Evolutionary conservation across 2,888 invertebrate genomes (phyloP).

Genomic region (Metopia argyrocephala): DNA sequence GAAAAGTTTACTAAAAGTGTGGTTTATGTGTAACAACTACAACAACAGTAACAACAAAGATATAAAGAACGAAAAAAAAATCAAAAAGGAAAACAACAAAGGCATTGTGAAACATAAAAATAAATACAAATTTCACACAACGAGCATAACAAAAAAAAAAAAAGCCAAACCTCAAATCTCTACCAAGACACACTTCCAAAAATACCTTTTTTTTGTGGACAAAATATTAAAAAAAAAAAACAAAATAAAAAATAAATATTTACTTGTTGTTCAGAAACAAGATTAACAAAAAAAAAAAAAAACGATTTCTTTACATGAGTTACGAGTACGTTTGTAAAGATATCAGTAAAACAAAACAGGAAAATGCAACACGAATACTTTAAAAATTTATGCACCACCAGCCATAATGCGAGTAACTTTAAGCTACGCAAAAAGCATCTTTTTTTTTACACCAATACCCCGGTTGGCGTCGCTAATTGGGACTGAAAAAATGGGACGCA

Average conservation of each 20-base stretch:
- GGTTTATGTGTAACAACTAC: slow-evolving; percentile 37
- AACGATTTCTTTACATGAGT: no score
- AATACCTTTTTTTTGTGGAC: background rate
- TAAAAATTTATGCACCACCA: background rate
- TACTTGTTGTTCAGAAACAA: slow-evolving; percentile 31
- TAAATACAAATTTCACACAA: slow-evolving; percentile 16
- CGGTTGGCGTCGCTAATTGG: no score
- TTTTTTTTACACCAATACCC: no score
- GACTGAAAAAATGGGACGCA: no score
- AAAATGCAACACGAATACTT: background rate
- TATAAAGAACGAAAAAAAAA: no score
- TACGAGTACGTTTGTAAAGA: no score
- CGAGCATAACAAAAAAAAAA: slow-evolving; percentile 18
- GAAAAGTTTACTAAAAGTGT: slow-evolving; percentile 48
- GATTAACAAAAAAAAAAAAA: background rate
- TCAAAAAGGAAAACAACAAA: background rate
- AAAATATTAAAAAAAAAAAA: background rate
- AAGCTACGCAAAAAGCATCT: no score
- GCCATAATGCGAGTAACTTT: no score
- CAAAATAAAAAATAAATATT: background rate
- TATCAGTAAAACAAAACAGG: background rate
- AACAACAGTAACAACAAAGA: no score
- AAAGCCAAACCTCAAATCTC: slow-evolving; percentile 12
- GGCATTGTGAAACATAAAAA: background rate
- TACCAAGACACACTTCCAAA: slow-evolving; percentile 7